Evolutionary conservation across 2,113 vertebrate species (phyloP), one percentile per base, ranked within the genome.

Genomic region (Stictonetta naevosa): DNA sequence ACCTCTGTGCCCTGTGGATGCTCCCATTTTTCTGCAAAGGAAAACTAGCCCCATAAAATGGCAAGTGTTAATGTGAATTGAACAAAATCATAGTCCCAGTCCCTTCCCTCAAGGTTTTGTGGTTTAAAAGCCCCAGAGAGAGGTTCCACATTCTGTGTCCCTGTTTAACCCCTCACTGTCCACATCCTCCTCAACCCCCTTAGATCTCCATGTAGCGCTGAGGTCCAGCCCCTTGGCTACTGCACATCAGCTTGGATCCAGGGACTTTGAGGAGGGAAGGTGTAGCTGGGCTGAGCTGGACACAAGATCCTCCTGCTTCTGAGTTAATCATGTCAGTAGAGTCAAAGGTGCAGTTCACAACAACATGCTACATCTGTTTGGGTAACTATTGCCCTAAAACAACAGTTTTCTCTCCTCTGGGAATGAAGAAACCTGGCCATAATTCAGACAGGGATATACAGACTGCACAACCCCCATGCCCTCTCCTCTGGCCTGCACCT

Each of bases 1-100:
- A 98, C 96, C 20, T 88, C 94, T 0, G 50, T 52, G 66, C 95
- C 64, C 33, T 40, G 83, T 5, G 98, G 98, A 11, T 74, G 98
- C 40, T 97, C 85, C 98, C 98, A 99, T 29, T 91, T 90, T 76
- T 97, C 98, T 69, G 98, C 93, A 78, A 98, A 98, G 56, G 98
- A 97, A 81, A 95, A 98, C 98, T 99, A 96, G 11, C 86, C 81
- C 74, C 10, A 5, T 29, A 76, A 50, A n/a, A 33, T 28, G 15
- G 63, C 26, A 33, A 14, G 34, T 3, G 8, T 82, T 50, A 92
- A 29, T n/a, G 48, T 34, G 3, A 10, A 2, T 31, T 7, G 48
- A 7, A 36, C 25, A 10, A 13, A 82, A 25, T 52, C 44, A 36
- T 44, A 4, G 60, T 36, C 56, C 10, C 71, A 3, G 28, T 52